Evolutionary conservation across 1,140 invertebrate genomes (phyloP), one percentile per base, ranked within the genome.

Genomic region (Drosophila gunungcola): DNA sequence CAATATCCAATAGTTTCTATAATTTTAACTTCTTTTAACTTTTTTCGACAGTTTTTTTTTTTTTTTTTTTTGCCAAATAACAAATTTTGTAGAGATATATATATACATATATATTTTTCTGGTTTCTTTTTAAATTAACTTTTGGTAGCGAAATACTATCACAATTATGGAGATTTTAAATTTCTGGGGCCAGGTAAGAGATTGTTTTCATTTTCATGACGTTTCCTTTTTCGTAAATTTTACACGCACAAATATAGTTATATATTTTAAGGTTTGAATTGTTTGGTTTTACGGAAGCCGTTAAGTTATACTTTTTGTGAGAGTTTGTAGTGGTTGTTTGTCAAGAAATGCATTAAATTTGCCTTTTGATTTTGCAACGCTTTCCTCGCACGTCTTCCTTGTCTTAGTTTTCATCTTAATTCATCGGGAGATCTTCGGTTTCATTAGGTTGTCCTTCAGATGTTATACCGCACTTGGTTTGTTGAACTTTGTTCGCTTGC

Each of bases 401-500:
- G 29, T 32, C 55, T 48, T 57, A 43, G 65, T 73, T 65, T 43
- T 53, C 29, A 52, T 58, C 54, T 5, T 42, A 6, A 60, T 7
- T 49, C 34, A 46, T 80, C 21, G 52, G 41, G 45, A 53, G 70
- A 57, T 74, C 51, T 42, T 75, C 27, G 36, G 64, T 70, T 68
- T 46, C 64, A 32, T 43, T 60, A 27, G 56, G 34, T 69, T 84
- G 45, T 64, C 55, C 51, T 55, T 72, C 42, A 41, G 56, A 68
- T 72, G 49, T 60, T 57, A 45, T 49, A 39, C 29, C 27, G 69
- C 27, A 13, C 46, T 32, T 32, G 46, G 46, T 49, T 49, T 32
- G n/a, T 64, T 85, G 78, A 88, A 88, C 82, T 86, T 88, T 65
- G 79, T 88, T 86, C 83, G 68, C 43, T 75, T 85, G 73, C 73